These are phyloP conservation scores for Drosophila anomalipes DNA, from an alignment of 2,888 invertebrate genomes.

Conservation along the genomic window DNA sequence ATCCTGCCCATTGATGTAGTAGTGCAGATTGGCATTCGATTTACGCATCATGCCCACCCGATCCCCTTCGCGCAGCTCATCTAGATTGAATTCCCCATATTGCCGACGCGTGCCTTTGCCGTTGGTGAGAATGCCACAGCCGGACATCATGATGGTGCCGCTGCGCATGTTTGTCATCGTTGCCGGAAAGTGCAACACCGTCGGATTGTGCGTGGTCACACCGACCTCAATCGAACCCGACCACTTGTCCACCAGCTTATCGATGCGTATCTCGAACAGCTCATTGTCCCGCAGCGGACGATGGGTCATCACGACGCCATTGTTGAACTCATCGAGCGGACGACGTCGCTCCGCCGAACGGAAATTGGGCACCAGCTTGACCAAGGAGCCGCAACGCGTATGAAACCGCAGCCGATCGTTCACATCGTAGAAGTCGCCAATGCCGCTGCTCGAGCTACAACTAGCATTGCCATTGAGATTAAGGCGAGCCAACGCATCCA, in stretches of 20 bases:
- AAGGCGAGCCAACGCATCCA: constrained; percentile 45
- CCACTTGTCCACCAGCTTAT: constrained; percentile 97
- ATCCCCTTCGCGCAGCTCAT: constrained; percentile 96
- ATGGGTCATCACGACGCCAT: constrained; percentile 98
- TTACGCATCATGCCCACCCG: constrained; percentile 96
- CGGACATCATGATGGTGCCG: constrained; percentile 98
- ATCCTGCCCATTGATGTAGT: constrained; percentile 96
- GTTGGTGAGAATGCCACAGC: constrained; percentile 97
- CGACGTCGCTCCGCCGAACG: constrained; percentile 94
- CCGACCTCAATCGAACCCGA: constrained; percentile 91
- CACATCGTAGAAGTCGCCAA: constrained; percentile 79
- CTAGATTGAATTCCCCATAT: constrained; percentile 97
- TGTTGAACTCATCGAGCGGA: constrained; percentile 97
- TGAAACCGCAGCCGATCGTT: constrained; percentile 93
- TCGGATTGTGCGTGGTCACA: constrained; percentile 96
- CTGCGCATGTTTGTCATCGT: constrained; percentile 99
- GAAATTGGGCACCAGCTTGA: constrained; percentile 93
- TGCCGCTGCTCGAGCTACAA: constrained; percentile 26
- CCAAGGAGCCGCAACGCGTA: constrained; percentile 93
- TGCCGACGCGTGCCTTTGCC: constrained; percentile 97
- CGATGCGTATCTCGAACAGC: constrained; percentile 97
- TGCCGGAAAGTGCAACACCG: constrained; percentile 95
- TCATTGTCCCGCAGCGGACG: constrained; percentile 94
- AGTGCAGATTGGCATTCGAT: constrained; percentile 93
- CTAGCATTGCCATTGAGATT: constrained; percentile 41